A percentile compares a stretch with the other conserved stretches of the same genome.
phyloP scores from a whole-genome alignment of 2,888 invertebrate species.

The Cotesia congregata region DNA sequence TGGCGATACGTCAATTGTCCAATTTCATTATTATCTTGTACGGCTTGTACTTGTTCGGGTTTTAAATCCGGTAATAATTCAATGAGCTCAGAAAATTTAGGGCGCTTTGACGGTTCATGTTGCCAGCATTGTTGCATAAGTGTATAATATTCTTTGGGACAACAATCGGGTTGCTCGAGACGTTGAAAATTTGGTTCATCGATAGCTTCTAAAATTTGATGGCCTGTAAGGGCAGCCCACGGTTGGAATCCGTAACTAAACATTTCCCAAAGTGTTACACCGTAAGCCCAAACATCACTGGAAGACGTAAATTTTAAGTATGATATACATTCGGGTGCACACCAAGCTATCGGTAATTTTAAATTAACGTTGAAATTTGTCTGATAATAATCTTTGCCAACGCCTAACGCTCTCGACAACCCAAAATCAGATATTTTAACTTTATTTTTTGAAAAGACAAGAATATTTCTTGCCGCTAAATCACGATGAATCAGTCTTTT shows the following conservation, averaged over 20 bases:
- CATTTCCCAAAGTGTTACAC: constrained; percentile 99
- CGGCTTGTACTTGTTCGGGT: constrained; percentile 94
- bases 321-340: constrained; percentile 98
- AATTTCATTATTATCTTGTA: constrained; percentile 75
- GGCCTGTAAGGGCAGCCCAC: constrained; percentile 94
- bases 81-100: constrained; percentile 90
- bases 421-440: constrained; percentile 99
- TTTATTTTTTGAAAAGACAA: constrained; percentile 95
- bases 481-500: constrained; percentile 98
- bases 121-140: constrained; percentile 98
- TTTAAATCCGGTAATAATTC: constrained; percentile 85
- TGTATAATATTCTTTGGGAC: constrained; percentile 92
- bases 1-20: constrained; percentile 87
- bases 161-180: constrained; percentile 93
- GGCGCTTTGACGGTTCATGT: constrained; percentile 89
- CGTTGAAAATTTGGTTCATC: constrained; percentile 93
- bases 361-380: constrained; percentile 98
- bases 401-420: constrained; percentile 93
- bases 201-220: constrained; percentile 95
- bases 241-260: constrained; percentile 99
- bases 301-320: constrained; percentile 96
- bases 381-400: constrained; percentile 99
- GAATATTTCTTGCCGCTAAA: constrained; percentile 96
- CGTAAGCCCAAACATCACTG: constrained; percentile 98
- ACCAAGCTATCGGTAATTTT: constrained; percentile 98